Percentiles rank a stretch among this genome's conserved stretches.
Conservation (phyloP, 1,140 invertebrate genomes). For the Cyphomyrmex costatus region DNA sequence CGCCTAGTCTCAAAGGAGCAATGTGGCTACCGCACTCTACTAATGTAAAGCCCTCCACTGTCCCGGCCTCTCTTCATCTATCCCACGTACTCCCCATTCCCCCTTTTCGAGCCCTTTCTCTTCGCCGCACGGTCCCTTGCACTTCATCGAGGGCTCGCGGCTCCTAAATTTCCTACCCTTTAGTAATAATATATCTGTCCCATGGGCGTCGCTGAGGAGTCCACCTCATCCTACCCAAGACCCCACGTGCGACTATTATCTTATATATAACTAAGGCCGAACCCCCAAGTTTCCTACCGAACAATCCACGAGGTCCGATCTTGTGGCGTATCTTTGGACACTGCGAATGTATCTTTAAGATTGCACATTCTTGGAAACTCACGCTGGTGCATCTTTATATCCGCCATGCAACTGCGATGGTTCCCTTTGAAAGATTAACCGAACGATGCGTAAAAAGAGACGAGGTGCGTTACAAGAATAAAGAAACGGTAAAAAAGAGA, state of each 20-base stretch:
- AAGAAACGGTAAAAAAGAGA: slow-evolving; percentile 21
- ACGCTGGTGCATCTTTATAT: slow-evolving; percentile 23
- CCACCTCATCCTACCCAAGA: slow-evolving; percentile 60
- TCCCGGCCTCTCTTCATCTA: slow-evolving; percentile 28
- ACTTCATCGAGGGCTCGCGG: slow-evolving; percentile 74
- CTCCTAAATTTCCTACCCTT: slow-evolving; percentile 78
- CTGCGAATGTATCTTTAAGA: slow-evolving; percentile 52
- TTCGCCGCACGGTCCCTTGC: slow-evolving; percentile 63
- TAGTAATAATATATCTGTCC: slow-evolving; percentile 81
- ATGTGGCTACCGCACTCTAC: slow-evolving; percentile 67
- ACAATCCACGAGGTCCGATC: slow-evolving; percentile 29
- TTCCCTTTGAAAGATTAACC: slow-evolving; percentile 49
- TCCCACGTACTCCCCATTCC: slow-evolving; percentile 12
- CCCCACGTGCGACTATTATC: slow-evolving; percentile 75
- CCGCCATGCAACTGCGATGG: slow-evolving; percentile 7
- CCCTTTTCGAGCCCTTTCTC: slow-evolving; percentile 61
- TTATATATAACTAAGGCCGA: slow-evolving; percentile 69
- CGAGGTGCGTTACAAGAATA: too few species aligned
- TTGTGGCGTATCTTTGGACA: slow-evolving; percentile 60
- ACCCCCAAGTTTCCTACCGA: slow-evolving; percentile 48
- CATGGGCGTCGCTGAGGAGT: slow-evolving; percentile 75
- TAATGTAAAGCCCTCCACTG: slow-evolving; percentile 68
- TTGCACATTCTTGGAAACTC: slow-evolving; percentile 53
- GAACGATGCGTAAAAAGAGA: slow-evolving; percentile 24
- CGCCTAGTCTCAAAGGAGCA: slow-evolving; percentile 73